phyloP scores from a whole-genome alignment of 1,140 invertebrate genomes.

The Dreissena rostriformis region DNA sequence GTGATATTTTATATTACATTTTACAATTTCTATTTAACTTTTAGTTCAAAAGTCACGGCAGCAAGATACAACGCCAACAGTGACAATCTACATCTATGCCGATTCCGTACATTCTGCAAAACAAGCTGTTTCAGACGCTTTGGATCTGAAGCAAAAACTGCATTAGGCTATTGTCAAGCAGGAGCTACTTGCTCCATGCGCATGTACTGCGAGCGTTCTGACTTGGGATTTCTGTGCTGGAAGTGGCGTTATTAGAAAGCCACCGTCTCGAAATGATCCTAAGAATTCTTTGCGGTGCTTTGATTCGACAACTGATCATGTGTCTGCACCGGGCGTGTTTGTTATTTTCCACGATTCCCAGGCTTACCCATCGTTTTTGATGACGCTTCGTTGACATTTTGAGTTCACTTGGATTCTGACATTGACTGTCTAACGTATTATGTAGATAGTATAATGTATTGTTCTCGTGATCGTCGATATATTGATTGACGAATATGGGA shows the following conservation, averaged over 20 bases:
- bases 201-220: slow-evolving; percentile 38
- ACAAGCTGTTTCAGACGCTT: too few species aligned
- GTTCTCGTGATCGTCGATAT: too few species aligned
- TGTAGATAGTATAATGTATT: too few species aligned
- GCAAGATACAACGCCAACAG: too few species aligned
- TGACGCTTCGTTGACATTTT: slow-evolving; percentile 11
- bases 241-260: background rate
- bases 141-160: background rate
- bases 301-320: slow-evolving; percentile 49
- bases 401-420: too few species aligned
- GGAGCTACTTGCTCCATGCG: slow-evolving; percentile 4
- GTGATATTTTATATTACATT: too few species aligned
- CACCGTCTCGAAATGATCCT: slow-evolving; percentile 12
- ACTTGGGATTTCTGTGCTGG: slow-evolving; percentile 40
- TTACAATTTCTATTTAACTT: too few species aligned
- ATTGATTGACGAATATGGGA: too few species aligned
- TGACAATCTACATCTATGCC: too few species aligned
- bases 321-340: slow-evolving; percentile 34
- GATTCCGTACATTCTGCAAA: too few species aligned
- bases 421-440: too few species aligned
- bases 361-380: slow-evolving; percentile 38
- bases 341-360: slow-evolving; percentile 49
- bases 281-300: background rate
- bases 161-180: slow-evolving; percentile 9
- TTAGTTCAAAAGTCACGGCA: too few species aligned